Conservation (phyloP, 2,113 vertebrate genomes). For the Menura novaehollandiae region DNA sequence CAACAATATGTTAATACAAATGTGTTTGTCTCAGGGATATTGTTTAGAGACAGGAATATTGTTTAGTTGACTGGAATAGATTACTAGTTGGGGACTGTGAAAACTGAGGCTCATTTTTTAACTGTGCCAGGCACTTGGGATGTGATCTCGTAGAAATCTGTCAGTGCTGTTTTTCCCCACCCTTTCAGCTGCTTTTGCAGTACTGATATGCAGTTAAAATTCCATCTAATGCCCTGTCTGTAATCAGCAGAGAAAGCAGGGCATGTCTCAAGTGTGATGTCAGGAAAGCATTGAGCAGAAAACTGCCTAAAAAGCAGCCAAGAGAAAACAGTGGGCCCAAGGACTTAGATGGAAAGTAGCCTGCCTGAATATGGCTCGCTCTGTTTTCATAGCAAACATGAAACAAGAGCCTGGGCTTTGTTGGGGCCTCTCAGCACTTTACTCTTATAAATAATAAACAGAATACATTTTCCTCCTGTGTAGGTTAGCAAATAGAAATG, state of each 20-base stretch:
- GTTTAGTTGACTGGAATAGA: not conserved
- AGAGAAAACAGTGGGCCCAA: not conserved
- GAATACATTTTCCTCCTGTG: constrained; percentile 26
- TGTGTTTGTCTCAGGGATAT: not conserved
- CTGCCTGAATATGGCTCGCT: not conserved
- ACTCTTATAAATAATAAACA: constrained; percentile 54
- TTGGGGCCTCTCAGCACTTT: constrained; percentile 4
- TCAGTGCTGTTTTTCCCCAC: not conserved
- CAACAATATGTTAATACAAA: not conserved
- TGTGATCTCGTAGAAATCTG: not conserved
- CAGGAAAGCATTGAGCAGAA: not conserved
- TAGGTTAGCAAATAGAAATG: constrained; percentile 1
- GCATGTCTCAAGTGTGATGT: constrained; percentile 23
- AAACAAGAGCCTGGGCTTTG: not conserved
- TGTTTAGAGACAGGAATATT: not conserved
- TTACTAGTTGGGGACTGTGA: not conserved
- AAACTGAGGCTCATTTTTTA: not conserved
- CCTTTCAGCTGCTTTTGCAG: not conserved
- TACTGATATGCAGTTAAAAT: not conserved
- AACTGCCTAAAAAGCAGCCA: not conserved
- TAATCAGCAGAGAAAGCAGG: constrained; percentile 33
- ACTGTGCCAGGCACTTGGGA: not conserved
- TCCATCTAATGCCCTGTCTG: not conserved
- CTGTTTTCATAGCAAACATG: not conserved
- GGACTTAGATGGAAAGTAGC: not conserved